Base-by-base conservation (phyloP, 2,113 vertebrate species). In the Sturnus vulgaris region DNA sequence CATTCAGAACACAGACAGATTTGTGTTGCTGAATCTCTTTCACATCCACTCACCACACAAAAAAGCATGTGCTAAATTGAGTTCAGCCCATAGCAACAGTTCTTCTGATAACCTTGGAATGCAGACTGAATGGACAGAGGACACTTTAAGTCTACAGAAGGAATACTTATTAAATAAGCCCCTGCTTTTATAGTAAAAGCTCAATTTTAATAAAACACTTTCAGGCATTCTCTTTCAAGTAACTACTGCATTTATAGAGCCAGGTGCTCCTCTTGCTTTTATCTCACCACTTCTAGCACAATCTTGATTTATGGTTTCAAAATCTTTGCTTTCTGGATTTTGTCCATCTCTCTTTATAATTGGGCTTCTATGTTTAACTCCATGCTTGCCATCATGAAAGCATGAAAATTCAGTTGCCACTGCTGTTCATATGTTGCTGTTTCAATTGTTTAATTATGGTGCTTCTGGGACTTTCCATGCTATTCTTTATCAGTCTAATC, bases 1-100 rank as follows among this genome's bases (percentile, higher is more conserved):
- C 84, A 96, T 97, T 94, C 94, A 90, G 84, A 92, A 96, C 86
- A 92, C 92, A 97, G 80, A 64, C 63, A 94, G 81, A 87, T 91
- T 87, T 92, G 82, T 94, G 92, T 93, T 93, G 87, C 90, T 80
- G 94, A 88, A 88, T 93, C 92, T 87, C 86, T 92, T 86, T 90
- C 88, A 85, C 85, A 94, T 76, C 72, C 73, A 77, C 90, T 95
- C 68, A 7, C 68, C 86, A 90, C 87, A 87, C 87, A 93, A 61
- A 70, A 96, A 96, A 88, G 79, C 68, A 63, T 78, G 79, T 68
- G 66, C 91, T 95, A 83, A 96, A 96, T 92, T 79, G 82, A 93
- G 88, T 96, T 94, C 88, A 96, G 76, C 77, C 71, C 75, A 57
- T 25, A 93, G 92, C 82, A 93, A 83, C 77, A 85, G 71, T 79